These are phyloP conservation scores for Papilio glaucus DNA, from an alignment of 1,140 invertebrate species.

Conservation along the genomic window DNA sequence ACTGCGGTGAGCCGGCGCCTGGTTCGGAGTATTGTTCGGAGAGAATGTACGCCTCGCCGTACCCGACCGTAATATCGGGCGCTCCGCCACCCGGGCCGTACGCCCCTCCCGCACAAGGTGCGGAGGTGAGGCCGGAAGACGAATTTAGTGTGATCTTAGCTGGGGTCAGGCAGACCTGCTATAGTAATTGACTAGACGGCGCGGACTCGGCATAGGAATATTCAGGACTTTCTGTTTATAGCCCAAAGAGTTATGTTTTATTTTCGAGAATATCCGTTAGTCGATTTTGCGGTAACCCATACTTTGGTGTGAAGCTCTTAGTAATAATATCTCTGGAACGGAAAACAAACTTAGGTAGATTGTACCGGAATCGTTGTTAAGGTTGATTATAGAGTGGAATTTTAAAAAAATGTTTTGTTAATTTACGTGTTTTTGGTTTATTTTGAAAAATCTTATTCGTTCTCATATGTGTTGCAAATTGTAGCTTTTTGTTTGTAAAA, in stretches of 20 bases:
- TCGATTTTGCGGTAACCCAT: slow-evolving; percentile 13
- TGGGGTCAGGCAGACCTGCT: slow-evolving; percentile 93
- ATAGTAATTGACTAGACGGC: slow-evolving; percentile 87
- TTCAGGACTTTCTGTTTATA: slow-evolving; percentile 58
- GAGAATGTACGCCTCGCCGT: slow-evolving; percentile 74
- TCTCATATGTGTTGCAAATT: slow-evolving; percentile 10
- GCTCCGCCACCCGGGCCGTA: slow-evolving; percentile 61
- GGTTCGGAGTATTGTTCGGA: slow-evolving; percentile 84
- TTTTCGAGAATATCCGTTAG: slow-evolving; percentile 38
- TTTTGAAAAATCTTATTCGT: slow-evolving; percentile 3
- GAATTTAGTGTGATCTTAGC: slow-evolving; percentile 94
- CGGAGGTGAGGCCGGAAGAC: slow-evolving; percentile 87
- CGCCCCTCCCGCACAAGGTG: slow-evolving; percentile 74
- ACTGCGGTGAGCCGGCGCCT: slow-evolving; percentile 62
- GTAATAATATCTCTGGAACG: slow-evolving; percentile 3
- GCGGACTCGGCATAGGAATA: slow-evolving; percentile 50
- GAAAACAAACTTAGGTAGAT: slow-evolving; percentile 6
- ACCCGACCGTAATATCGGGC: slow-evolving; percentile 72
- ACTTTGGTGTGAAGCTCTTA: not conserved
- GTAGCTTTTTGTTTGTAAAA: slow-evolving; percentile 1
- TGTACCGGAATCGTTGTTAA: slow-evolving; percentile 2
- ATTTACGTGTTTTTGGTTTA: slow-evolving; percentile 3
- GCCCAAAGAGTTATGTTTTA: slow-evolving; percentile 67
- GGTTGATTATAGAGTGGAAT: slow-evolving; percentile 7
- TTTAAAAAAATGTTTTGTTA: slow-evolving; percentile 7